Evolutionary conservation across 1,140 invertebrate species (phyloP).

Genomic region (Formica selysi): DNA sequence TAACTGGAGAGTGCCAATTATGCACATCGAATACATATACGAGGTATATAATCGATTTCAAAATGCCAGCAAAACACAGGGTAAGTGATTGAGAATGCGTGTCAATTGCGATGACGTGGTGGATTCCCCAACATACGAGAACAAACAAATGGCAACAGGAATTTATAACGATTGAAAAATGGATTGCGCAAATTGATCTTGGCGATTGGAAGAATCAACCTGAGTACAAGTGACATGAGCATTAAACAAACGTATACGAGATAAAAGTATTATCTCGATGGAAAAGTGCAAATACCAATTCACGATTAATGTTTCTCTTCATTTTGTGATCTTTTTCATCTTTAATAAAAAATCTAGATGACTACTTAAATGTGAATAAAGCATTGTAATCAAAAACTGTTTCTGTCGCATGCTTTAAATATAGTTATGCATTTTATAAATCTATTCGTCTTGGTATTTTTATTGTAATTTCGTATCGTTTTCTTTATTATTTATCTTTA

Average conservation of each 20-base stretch:
- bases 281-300: conserved; percentile 8
- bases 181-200: conserved; percentile 31
- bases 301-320: background rate
- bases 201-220: background rate
- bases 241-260: background rate
- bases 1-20: conserved; percentile 48
- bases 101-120: conserved; percentile 26
- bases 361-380: background rate
- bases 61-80: conserved; percentile 11
- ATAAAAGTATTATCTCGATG: conserved; percentile 1
- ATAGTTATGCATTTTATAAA: background rate
- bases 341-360: background rate
- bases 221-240: background rate
- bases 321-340: background rate
- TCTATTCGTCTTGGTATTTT: background rate
- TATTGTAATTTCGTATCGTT: background rate
- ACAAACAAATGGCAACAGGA: conserved; percentile 11
- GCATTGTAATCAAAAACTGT: background rate
- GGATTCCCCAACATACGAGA: background rate
- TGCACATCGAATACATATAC: conserved; percentile 48
- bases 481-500: background rate
- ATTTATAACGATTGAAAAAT: conserved; percentile 33
- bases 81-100: conserved; percentile 47
- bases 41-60: conserved; percentile 49
- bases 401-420: background rate